Percentiles rank a stretch among this genome's conserved stretches.
Conservation (phyloP, 1,140 invertebrate species). For the Cryptotermes secundus region DNA sequence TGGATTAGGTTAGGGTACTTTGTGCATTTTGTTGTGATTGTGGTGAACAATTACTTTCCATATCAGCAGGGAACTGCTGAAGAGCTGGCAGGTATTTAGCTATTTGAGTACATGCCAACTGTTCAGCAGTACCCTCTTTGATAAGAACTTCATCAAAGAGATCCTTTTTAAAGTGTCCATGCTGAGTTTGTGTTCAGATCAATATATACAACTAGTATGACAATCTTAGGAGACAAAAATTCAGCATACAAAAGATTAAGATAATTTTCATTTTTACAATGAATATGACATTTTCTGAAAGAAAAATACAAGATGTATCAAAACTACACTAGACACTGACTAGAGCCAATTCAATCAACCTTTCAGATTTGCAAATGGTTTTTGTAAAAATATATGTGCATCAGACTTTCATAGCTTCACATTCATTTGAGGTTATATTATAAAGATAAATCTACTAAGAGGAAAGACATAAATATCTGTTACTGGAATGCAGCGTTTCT, state of each 20-base stretch:
- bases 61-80: no score
- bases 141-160: no score
- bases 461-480: no score
- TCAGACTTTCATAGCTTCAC: background rate
- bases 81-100: no score
- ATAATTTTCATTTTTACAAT: background rate
- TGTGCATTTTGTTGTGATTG: no score
- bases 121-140: no score
- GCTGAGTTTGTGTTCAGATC: background rate
- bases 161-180: background rate
- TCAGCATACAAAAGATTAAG: background rate
- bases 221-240: background rate
- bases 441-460: no score
- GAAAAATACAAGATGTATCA: background rate
- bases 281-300: background rate
- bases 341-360: background rate
- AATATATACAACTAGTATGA: background rate
- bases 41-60: no score
- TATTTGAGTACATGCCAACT: no score
- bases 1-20: no score
- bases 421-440: no score
- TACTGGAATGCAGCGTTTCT: no score
- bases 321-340: conserved; percentile 11
- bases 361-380: background rate
- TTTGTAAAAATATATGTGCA: conserved; percentile 5